phyloP scores from a whole-genome alignment of 2,888 invertebrate genomes.

The Troides oblongomaculatus region DNA sequence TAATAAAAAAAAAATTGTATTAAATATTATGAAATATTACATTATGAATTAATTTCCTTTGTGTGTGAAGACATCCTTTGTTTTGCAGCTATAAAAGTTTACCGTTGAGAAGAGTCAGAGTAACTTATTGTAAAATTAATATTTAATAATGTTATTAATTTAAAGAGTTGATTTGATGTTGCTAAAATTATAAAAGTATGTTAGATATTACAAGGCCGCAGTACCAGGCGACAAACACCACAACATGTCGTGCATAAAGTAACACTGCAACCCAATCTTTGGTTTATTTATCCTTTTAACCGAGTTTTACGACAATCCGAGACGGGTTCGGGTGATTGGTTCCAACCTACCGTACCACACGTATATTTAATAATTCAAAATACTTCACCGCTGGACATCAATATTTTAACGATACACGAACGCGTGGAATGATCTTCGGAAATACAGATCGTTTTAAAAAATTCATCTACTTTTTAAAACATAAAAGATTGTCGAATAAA shows the following conservation, averaged over 20 bases:
- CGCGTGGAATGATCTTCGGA: neutral
- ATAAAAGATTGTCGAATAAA: neutral
- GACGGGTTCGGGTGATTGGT: constrained; percentile 22
- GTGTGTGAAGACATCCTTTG: no score
- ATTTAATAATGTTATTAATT: neutral
- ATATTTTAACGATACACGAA: neutral
- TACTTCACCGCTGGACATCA: constrained; percentile 1
- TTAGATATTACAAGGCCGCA: neutral
- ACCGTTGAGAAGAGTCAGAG: neutral
- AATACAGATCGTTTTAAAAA: neutral
- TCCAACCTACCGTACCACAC: constrained; percentile 6
- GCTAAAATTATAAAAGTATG: neutral
- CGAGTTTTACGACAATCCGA: constrained; percentile 16
- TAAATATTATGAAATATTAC: no score
- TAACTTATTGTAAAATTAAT: neutral
- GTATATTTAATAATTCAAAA: constrained; percentile 17
- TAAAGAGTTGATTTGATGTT: neutral
- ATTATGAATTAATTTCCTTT: no score
- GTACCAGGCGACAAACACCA: neutral
- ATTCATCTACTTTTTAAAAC: neutral
- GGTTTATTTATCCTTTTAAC: constrained; percentile 17
- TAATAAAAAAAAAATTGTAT: no score
- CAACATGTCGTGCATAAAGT: neutral
- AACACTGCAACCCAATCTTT: neutral
- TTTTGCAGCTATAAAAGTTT: neutral